Conservation (phyloP, 1,140 invertebrate genomes). For the Phthorimaea operculella region DNA sequence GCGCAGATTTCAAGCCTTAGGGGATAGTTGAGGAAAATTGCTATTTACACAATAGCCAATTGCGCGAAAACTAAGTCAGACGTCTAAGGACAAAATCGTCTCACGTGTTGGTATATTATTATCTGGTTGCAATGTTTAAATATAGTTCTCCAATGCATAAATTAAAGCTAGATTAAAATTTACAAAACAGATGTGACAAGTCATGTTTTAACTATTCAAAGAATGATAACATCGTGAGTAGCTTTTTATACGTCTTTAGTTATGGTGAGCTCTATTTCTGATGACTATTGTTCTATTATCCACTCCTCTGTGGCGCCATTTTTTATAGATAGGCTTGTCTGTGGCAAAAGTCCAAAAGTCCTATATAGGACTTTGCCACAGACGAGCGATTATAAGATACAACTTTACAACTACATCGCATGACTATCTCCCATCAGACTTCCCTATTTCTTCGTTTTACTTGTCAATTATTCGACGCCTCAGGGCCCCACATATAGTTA, state of each 20-base stretch:
- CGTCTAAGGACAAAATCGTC: neutral
- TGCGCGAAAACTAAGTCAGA: neutral
- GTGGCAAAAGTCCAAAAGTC: too few relatives aligned
- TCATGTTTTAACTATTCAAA: too few relatives aligned
- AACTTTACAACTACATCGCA: neutral
- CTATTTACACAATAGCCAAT: neutral
- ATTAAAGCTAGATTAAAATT: neutral
- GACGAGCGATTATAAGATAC: too few relatives aligned
- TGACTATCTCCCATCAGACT: neutral
- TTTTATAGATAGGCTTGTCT: too few relatives aligned
- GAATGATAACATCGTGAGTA: too few relatives aligned
- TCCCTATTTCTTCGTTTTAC: neutral
- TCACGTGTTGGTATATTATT: neutral
- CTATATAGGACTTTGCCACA: too few relatives aligned
- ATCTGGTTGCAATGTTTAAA: neutral
- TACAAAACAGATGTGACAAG: too few relatives aligned
- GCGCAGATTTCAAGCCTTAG: neutral
- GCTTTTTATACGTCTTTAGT: too few relatives aligned
- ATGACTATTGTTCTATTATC: too few relatives aligned
- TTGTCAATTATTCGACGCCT: slow-evolving; percentile 1
- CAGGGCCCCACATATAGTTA: neutral
- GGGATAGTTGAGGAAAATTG: slow-evolving; percentile 2
- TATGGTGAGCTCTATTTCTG: too few relatives aligned
- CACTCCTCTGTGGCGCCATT: too few relatives aligned
- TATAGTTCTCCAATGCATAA: neutral